These are phyloP conservation scores for Acanthoscelides obtectus DNA, from an alignment of 2,888 invertebrate genomes.

Conservation along the genomic window DNA sequence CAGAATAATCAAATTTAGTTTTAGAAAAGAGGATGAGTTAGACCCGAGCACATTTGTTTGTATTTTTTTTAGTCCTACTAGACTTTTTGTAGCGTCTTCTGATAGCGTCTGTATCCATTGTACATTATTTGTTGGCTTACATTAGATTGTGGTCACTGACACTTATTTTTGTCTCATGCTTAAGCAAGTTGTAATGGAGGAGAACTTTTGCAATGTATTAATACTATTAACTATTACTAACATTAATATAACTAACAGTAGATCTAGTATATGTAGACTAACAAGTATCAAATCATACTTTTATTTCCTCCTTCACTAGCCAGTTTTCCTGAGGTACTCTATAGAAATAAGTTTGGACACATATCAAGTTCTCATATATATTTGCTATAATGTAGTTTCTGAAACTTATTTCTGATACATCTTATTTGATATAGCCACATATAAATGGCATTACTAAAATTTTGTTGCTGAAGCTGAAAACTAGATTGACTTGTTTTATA, in stretches of 20 bases:
- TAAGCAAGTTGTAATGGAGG: constrained; percentile 23
- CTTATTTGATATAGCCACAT: no score
- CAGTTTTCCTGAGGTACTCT: no score
- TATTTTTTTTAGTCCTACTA: constrained; percentile 27
- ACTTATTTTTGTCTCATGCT: constrained; percentile 29
- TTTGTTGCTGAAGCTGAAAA: no score
- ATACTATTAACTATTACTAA: no score
- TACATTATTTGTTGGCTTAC: constrained; percentile 28
- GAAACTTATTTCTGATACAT: no score
- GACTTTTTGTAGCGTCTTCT: constrained; percentile 8
- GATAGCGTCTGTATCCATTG: constrained; percentile 21
- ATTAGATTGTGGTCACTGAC: constrained; percentile 22
- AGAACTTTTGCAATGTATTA: constrained; percentile 18
- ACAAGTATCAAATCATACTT: background rate
- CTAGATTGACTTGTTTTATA: no score
- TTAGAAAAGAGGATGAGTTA: constrained; percentile 6
- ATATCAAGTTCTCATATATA: no score
- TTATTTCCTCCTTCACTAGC: no score
- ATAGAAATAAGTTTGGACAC: no score
- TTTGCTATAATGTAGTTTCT: no score
- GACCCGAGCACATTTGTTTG: constrained; percentile 27
- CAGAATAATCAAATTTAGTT: background rate
- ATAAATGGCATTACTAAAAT: no score
- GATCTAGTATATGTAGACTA: background rate
- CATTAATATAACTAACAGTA: background rate